These are phyloP conservation scores for Smittia sp. DNA, from an alignment of 2,888 invertebrate genomes.

Conservation along the genomic window DNA sequence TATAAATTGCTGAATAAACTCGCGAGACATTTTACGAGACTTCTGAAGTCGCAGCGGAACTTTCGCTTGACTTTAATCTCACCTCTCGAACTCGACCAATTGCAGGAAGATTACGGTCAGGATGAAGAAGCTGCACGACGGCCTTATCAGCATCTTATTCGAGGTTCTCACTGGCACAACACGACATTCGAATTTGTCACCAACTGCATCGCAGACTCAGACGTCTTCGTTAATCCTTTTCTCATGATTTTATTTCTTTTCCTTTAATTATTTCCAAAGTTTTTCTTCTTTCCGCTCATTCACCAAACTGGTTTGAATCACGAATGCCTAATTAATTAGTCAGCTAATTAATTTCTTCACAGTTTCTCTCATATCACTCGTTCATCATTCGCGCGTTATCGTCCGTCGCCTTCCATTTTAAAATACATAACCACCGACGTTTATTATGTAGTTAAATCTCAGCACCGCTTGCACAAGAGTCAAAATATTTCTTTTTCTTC, in stretches of 20 bases:
- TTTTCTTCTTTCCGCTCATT: neutral
- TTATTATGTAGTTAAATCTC: neutral
- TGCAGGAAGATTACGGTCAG: neutral
- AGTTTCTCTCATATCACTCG: conserved; percentile 7
- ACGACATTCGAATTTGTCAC: neutral
- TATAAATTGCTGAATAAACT: conserved; percentile 29
- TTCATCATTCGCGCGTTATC: conserved; percentile 19
- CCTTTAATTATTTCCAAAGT: neutral
- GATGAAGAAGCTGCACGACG: neutral
- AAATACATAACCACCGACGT: neutral
- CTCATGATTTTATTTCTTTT: conserved; percentile 12
- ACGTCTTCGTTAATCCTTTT: conserved; percentile 7
- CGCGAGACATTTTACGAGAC: neutral
- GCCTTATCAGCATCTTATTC: conserved; percentile 1
- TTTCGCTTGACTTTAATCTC: neutral
- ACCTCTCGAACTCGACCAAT: conserved; percentile 3
- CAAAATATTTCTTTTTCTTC: conserved; percentile 28
- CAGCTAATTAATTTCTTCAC: conserved; percentile 24
- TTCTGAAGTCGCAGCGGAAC: neutral
- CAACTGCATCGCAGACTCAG: neutral
- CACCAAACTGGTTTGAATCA: neutral
- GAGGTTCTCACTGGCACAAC: neutral
- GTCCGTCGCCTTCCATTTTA: neutral
- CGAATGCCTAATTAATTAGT: conserved; percentile 13
- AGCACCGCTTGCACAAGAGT: neutral